A percentile compares a stretch with the other conserved stretches of the same genome.
Conservation (phyloP, 2,797 vertebrate genomes). For the Sebastes diploproa region DNA sequence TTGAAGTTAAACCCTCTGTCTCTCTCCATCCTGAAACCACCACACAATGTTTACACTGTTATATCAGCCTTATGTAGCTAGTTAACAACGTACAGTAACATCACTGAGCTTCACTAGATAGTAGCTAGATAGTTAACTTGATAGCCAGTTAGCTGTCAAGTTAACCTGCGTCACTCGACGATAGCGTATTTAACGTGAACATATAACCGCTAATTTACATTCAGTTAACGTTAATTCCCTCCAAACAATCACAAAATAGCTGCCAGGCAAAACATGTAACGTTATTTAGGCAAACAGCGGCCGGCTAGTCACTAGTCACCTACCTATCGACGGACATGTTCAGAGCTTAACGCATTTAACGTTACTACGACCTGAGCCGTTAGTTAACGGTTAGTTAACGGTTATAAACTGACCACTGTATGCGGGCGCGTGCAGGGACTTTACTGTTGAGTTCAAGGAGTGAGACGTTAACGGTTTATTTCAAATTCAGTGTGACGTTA, state of each 20-base stretch:
- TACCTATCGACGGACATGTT: background rate
- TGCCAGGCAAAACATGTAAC: background rate
- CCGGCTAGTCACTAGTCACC: background rate
- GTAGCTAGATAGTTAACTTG: no score
- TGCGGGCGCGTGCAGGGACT: background rate
- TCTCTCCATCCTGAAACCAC: conserved; percentile 75
- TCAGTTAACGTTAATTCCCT: background rate
- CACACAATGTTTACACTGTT: background rate
- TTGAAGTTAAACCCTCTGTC: conserved; percentile 78
- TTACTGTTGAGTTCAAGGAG: background rate
- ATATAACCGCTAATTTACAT: background rate
- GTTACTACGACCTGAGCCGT: background rate
- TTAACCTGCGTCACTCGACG: background rate
- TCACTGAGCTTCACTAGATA: no score
- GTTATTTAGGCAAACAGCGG: background rate
- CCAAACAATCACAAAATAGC: background rate
- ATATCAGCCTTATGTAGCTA: no score
- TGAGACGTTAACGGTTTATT: background rate
- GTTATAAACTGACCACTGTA: no score
- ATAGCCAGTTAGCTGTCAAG: background rate
- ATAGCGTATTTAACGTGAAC: background rate
- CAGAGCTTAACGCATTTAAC: background rate
- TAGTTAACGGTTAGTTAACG: background rate
- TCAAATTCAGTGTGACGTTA: background rate
- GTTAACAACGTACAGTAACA: no score